Conservation (phyloP, 2,113 vertebrate species). For the Eonycteris spelaea region DNA sequence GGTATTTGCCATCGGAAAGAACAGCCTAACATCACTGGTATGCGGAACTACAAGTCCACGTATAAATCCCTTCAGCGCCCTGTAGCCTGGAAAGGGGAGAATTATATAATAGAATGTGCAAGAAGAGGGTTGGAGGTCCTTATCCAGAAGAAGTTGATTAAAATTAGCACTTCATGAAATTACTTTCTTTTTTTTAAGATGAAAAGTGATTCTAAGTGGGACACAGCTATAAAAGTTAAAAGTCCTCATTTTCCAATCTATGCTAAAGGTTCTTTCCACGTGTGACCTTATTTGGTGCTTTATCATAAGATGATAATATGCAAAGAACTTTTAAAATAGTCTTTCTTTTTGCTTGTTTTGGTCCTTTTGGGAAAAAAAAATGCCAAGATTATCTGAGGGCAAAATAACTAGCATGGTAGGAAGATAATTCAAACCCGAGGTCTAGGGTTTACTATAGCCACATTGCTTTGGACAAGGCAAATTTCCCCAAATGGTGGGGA, state of each 20-base stretch:
- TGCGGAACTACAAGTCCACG: neutral
- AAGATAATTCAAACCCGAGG: neutral
- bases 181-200: slow-evolving; percentile 48
- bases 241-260: slow-evolving; percentile 59
- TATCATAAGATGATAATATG: neutral
- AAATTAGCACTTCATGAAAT: slow-evolving; percentile 74
- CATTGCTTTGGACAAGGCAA: neutral
- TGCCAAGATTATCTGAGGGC: neutral
- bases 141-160: slow-evolving; percentile 64
- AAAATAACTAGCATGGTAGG: neutral
- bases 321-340: neutral
- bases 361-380: neutral
- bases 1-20: neutral
- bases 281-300: slow-evolving; percentile 47
- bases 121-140: slow-evolving; percentile 39
- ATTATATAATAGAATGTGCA: slow-evolving; percentile 45
- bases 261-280: slow-evolving; percentile 45
- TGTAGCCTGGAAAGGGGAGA: neutral
- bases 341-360: neutral
- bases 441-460: neutral
- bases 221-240: slow-evolving; percentile 62
- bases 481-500: too few relatives aligned
- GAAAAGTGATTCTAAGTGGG: slow-evolving; percentile 69
- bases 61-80: neutral
- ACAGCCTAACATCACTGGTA: neutral